A percentile compares a stretch with the other conserved stretches of the same genome.
phyloP scores from a whole-genome alignment of 2,113 vertebrate species.

The Electrona antarctica region DNA sequence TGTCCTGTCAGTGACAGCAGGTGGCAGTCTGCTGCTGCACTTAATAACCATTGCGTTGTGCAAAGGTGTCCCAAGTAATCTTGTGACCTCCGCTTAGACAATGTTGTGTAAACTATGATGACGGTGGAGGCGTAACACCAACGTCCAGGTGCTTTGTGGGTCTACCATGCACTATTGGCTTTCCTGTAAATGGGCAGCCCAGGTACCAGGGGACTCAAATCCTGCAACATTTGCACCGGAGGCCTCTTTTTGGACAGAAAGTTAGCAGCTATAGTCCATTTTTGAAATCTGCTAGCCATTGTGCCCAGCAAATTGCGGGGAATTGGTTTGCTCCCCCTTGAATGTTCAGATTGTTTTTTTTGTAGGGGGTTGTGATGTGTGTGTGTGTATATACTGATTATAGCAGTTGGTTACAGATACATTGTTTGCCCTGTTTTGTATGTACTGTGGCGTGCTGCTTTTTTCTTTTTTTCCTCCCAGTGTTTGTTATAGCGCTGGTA shows the following conservation, averaged over 20 bases:
- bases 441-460: constrained; percentile 44
- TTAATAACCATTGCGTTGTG: not conserved
- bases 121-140: too few species aligned
- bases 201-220: too few species aligned
- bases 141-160: too few species aligned
- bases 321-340: not conserved
- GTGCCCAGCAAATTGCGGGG: not conserved
- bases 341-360: not conserved
- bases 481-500: constrained; percentile 45
- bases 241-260: not conserved
- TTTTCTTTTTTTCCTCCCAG: not conserved
- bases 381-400: constrained; percentile 24
- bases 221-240: too few species aligned
- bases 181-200: too few species aligned
- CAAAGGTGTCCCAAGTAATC: not conserved
- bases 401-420: constrained; percentile 21
- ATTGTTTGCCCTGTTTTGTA: constrained; percentile 38
- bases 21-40: constrained; percentile 54
- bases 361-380: not conserved
- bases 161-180: too few species aligned
- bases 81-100: not conserved
- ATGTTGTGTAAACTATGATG: too few species aligned
- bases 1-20: constrained; percentile 47
- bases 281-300: not conserved
- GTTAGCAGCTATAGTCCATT: not conserved